Percentiles rank a stretch among this genome's conserved stretches.
Evolutionary conservation across 1,140 invertebrate genomes (phyloP).

Genomic region (Pemphigus obesinymphae): DNA sequence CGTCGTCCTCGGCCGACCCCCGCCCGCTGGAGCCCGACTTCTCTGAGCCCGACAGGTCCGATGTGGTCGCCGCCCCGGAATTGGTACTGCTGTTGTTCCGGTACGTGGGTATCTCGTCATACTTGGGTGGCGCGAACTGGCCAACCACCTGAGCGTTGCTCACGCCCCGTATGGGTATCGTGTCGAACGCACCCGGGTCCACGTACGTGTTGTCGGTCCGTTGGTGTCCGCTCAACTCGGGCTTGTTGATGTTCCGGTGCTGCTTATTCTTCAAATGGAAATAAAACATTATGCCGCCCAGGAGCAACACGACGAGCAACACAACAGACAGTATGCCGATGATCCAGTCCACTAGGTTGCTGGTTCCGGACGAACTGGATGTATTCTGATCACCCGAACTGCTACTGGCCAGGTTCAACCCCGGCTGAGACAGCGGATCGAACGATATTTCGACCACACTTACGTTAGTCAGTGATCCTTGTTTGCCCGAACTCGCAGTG

Average conservation of each 20-base stretch:
- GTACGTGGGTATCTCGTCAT: conserved; percentile 86
- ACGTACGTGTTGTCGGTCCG: conserved; percentile 66
- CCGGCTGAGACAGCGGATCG: conserved; percentile 62
- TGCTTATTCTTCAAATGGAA: conserved; percentile 76
- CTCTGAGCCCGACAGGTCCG: conserved; percentile 81
- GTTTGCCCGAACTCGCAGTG: conserved; percentile 79
- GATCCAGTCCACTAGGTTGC: conserved; percentile 76
- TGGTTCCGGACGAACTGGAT: conserved; percentile 49
- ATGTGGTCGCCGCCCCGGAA: conserved; percentile 78
- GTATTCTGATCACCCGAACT: conserved; percentile 51
- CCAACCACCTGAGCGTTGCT: conserved; percentile 56
- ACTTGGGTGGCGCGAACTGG: conserved; percentile 81
- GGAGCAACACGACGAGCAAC: conserved; percentile 72
- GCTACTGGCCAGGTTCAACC: conserved; percentile 57
- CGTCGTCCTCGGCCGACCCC: conserved; percentile 91
- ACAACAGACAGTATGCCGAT: conserved; percentile 77
- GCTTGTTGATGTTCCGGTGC: conserved; percentile 74
- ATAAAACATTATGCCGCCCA: conserved; percentile 76
- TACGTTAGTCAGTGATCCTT: conserved; percentile 77
- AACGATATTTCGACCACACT: conserved; percentile 78
- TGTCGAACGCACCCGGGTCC: conserved; percentile 79
- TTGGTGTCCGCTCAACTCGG: conserved; percentile 62
- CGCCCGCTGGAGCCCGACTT: conserved; percentile 88
- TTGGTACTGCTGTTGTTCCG: conserved; percentile 59
- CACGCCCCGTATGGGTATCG: conserved; percentile 67